Evolutionary conservation across 2,888 invertebrate species (phyloP).

Genomic region (Ligdia adustata): DNA sequence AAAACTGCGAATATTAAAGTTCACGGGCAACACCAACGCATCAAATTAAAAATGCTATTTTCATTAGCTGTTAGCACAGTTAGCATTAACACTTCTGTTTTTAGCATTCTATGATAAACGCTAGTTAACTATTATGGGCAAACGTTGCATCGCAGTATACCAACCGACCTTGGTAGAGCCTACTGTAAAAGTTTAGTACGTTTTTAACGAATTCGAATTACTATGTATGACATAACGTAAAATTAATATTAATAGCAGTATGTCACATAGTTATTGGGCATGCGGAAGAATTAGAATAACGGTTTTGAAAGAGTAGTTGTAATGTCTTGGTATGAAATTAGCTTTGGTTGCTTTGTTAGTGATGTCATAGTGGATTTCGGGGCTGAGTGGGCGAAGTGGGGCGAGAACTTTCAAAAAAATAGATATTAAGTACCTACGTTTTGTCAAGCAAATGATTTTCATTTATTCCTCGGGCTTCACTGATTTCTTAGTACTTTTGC

Average conservation of each 20-base stretch:
- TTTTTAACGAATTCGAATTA: constrained; percentile 10
- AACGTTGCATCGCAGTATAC: constrained; percentile 10
- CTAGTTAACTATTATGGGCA: constrained; percentile 3
- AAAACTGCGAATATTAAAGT: too few species aligned
- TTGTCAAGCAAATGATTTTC: too few species aligned
- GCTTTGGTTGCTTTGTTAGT: background rate
- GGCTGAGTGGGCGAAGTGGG: too few species aligned
- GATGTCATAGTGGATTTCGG: too few species aligned
- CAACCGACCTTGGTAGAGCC: constrained; percentile 13
- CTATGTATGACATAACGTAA: constrained; percentile 12
- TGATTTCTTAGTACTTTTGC: too few species aligned
- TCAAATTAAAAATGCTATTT: too few species aligned
- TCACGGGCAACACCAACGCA: too few species aligned
- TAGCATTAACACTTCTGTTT: constrained; percentile 7
- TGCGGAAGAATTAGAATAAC: constrained; percentile 10
- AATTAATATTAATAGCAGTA: constrained; percentile 14
- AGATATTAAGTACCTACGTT: too few species aligned
- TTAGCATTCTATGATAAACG: background rate
- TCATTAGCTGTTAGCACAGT: too few species aligned
- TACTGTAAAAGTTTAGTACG: background rate
- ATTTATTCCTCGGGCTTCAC: too few species aligned
- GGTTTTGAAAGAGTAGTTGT: background rate
- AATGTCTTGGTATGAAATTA: constrained; percentile 2
- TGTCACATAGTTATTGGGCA: background rate
- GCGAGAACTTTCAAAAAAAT: too few species aligned